phyloP scores from a whole-genome alignment of 1,140 invertebrate species.

The Heliothis subflexa region DNA sequence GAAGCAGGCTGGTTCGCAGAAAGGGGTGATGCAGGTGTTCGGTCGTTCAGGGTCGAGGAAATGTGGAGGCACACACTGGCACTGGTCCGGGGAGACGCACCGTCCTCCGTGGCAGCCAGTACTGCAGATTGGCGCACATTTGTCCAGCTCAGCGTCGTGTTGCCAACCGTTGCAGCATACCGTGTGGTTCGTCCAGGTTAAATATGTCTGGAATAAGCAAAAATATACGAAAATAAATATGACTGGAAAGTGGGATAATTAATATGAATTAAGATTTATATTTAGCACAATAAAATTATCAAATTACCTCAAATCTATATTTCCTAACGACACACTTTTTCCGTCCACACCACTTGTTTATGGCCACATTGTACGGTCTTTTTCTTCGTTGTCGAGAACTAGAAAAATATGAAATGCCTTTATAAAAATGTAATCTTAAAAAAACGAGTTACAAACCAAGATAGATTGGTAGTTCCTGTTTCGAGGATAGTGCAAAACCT shows the following conservation, averaged over 20 bases:
- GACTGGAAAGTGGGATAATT: background rate
- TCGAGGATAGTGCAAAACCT: too few relatives aligned
- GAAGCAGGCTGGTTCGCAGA: constrained; percentile 83
- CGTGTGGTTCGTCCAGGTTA: constrained; percentile 56
- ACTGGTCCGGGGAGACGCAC: constrained; percentile 87
- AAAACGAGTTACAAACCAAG: background rate
- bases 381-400: constrained; percentile 59
- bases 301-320: constrained; percentile 60
- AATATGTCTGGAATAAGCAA: constrained; percentile 59
- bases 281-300: too few relatives aligned
- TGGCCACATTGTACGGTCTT: constrained; percentile 52
- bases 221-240: background rate
- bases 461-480: background rate
- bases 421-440: background rate
- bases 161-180: constrained; percentile 71
- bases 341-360: constrained; percentile 63
- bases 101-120: constrained; percentile 86
- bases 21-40: constrained; percentile 76
- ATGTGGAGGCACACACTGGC: constrained; percentile 78
- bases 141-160: constrained; percentile 66
- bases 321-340: constrained; percentile 62
- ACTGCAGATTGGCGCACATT: constrained; percentile 84
- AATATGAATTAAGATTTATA: background rate
- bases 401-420: constrained; percentile 16
- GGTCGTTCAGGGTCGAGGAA: constrained; percentile 57